These are phyloP conservation scores for Drosophila persimilis DNA, from an alignment of 1,140 invertebrate genomes.

Conservation along the genomic window DNA sequence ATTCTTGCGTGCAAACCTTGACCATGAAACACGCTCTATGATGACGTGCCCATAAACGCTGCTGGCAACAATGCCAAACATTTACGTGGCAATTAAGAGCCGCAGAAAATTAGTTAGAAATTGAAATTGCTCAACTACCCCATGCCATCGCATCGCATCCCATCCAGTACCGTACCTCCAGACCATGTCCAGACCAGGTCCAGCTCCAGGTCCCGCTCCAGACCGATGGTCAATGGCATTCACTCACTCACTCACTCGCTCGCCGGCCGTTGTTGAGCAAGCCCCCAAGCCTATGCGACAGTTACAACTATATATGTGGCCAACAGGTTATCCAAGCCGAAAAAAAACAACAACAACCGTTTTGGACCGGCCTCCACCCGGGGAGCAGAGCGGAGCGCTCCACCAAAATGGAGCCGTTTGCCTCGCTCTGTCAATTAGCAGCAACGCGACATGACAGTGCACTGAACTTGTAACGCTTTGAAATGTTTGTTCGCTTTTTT, in stretches of 20 bases:
- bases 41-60: conserved; percentile 56
- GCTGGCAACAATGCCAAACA: conserved; percentile 51
- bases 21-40: conserved; percentile 63
- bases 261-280: conserved; percentile 25
- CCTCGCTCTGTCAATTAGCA: conserved; percentile 63
- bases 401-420: conserved; percentile 63
- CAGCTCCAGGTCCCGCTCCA: neutral
- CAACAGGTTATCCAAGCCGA: conserved; percentile 54
- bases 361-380: conserved; percentile 46
- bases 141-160: no score
- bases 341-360: conserved; percentile 38
- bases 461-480: conserved; percentile 66
- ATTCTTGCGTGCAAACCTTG: conserved; percentile 71
- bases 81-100: conserved; percentile 64
- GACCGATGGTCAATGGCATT: conserved; percentile 68
- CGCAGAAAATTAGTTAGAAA: conserved; percentile 68
- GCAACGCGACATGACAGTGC: conserved; percentile 50
- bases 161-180: no score
- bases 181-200: no score
- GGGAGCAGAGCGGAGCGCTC: conserved; percentile 6
- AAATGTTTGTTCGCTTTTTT: conserved; percentile 14
- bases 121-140: conserved; percentile 60
- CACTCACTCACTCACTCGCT: neutral
- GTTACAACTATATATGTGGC: conserved; percentile 59
- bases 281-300: conserved; percentile 39